Evolutionary conservation across 1,140 invertebrate genomes (phyloP), one percentile per base, ranked within the genome.

Genomic region (Portunus trituberculatus): DNA sequence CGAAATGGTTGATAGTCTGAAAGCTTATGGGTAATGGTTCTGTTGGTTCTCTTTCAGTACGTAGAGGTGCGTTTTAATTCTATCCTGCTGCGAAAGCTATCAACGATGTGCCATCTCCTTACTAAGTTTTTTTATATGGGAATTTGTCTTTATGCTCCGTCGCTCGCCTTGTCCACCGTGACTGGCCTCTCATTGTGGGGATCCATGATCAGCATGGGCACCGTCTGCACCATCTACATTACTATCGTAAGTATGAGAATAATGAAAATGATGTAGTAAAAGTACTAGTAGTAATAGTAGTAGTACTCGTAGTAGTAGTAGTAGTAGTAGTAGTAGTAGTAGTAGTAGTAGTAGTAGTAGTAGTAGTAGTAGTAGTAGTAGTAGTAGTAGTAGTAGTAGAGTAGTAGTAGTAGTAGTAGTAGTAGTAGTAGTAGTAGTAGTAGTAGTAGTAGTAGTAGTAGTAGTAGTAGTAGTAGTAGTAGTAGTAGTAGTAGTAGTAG

Each of bases 141-240:
- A 25, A 52, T 93, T 1, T 39, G 32, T 45, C 84, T 93, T 6
- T 93, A 93, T 32, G 76, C 82, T 28, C 93, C 93, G 14, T 87
- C 93, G 4, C 82, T 93, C 0, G 84, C 93, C 25, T 20, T 93
- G 12, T 86, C 93, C 2, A 29, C 93, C 28, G 82, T 93, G 28
- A 93, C 93, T 1, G 59, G 39, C 28, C 48, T 92, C 28, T 45
- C 91, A 20, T 20, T 31, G n/a, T 67, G n/a, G 46, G 48, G 28
- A 4, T 92, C 91, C 46, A 28, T 59, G 28, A 29, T 76, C 48
- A 32, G 29, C 91, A 59, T 92, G 48, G 91, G 91, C 29, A 28
- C 67, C 48, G 39, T 76, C 20, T 92, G 91, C 52, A 92, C 48
- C 28, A 16, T 82, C 28, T 92, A 92, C 91, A 82, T 92, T 46